Base-by-base conservation (phyloP, 2,888 invertebrate genomes). In the Cosmopolites sordidus region DNA sequence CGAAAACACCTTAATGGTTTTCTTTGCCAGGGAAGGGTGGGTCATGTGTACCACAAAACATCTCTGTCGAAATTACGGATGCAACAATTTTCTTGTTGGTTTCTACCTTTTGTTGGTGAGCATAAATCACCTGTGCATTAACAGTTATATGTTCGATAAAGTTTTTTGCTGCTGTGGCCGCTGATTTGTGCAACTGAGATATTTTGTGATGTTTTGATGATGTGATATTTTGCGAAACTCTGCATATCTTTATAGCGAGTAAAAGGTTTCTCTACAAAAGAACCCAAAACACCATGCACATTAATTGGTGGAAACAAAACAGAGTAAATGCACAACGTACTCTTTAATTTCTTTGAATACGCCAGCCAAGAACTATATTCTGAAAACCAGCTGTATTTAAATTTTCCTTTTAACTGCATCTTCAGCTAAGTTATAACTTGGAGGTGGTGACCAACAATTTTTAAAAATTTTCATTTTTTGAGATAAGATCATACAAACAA, bases 11-110 rank as follows among this genome's bases (percentile, higher is more conserved):
- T n/a, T n/a, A n/a, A 40, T 43, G 9, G 14, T 18, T 11, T 38
- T 55, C 39, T 47, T 51, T 60, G 16, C 48, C 44, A 15, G 61
- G 58, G 14, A 64, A 51, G 6, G 61, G 58, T 37, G 64, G 50
- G 50, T 64, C 64, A 49, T 63, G 62, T n/a, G n/a, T n/a, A n/a
- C n/a, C n/a, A n/a, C n/a, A n/a, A n/a, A n/a, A n/a, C n/a, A n/a
- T n/a, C n/a, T 15, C 59, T 59, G 4, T 61, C 62, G 49, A 61
- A 63, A 61, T n/a, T n/a, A n/a, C n/a, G n/a, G 64, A 66, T 29
- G 60, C 44, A n/a, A 63, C 59, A 16, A 51, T 58, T 11, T 22
- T n/a, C n/a, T n/a, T n/a, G n/a, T n/a, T n/a, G n/a, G n/a, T n/a
- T n/a, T n/a, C n/a, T n/a, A n/a, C n/a, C n/a, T n/a, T n/a, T n/a